phyloP scores from a whole-genome alignment of 2,113 vertebrate genomes.

The Erinaceus europaeus region DNA sequence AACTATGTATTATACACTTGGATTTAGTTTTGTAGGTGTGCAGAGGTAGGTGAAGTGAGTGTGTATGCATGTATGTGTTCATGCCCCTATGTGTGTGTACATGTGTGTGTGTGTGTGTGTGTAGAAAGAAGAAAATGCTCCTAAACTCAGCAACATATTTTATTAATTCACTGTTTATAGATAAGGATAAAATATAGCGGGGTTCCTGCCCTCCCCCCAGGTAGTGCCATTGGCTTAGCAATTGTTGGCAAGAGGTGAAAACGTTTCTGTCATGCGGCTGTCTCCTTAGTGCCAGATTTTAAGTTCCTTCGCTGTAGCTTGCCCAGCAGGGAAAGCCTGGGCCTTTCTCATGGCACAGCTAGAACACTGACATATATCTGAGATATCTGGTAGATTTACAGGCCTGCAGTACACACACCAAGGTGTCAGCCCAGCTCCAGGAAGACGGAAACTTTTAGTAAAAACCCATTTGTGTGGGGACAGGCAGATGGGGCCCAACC shows the following conservation, averaged over 20 bases:
- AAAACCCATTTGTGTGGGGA: not conserved
- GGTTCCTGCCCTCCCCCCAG: not conserved
- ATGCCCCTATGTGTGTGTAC: too few relatives aligned
- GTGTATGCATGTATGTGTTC: too few relatives aligned
- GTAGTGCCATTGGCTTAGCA: not conserved
- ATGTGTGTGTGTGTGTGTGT: not conserved
- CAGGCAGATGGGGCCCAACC: too few relatives aligned
- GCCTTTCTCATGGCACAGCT: not conserved
- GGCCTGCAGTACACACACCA: not conserved
- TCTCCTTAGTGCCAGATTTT: not conserved
- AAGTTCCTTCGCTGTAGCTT: not conserved
- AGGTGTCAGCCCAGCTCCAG: not conserved
- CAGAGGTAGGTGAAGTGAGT: too few relatives aligned
- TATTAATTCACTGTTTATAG: not conserved
- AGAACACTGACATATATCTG: not conserved
- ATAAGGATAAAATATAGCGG: not conserved
- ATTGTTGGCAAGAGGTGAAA: not conserved
- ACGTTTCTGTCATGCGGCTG: not conserved
- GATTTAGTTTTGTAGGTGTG: not conserved
- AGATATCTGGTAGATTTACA: not conserved
- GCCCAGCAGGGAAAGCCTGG: accelerated
- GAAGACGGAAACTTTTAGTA: not conserved
- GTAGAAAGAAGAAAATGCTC: not conserved
- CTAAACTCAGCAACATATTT: not conserved
- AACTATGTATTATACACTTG: not conserved